Base-by-base conservation (phyloP, 1,140 invertebrate species). In the Sweltsa coloradensis region DNA sequence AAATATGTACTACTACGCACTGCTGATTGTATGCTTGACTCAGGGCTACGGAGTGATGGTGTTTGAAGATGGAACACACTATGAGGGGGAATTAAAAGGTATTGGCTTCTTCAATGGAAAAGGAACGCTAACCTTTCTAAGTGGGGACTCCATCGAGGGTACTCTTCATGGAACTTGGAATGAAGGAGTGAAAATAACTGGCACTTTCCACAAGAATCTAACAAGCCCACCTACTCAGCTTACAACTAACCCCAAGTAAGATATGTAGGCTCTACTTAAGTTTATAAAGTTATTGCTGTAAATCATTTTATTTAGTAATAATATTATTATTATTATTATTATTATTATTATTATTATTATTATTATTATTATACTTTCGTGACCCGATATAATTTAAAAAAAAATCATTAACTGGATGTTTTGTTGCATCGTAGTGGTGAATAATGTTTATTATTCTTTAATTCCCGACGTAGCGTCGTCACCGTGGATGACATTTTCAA, bases 31-130 rank as follows among this genome's bases (percentile, higher is more conserved):
- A 1, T 34, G 11, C 19, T 31, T 41, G 21, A 47, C 51, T 13
- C 55, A 85, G 80, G 88, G 89, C 24, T 75, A 79, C 57, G 87
- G 88, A 11, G 69, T 92, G 11, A 89, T 91, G 75, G 75, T 91
- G 14, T 84, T 90, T 51, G 85, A 90, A 63, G 87, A 92, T 59
- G 83, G 83, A 34, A 86, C 84, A 13, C 83, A 85, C 64, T 93
- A 89, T 57, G 88, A 92, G 64, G 89, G 89, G 7, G 86, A 91
- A 60, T 84, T 92, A 54, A 74, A 77, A 57, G 76, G 79, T 0
- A 80, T 78, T 11, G 83, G 83, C 2, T 71, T 81, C 31, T 78
- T 88, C 52, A 74, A 74, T 55, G 88, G 89, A 1, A 87, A 85
- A 62, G 88, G 89, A 14, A 74, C 72, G 4, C 70, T 91, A 22